A percentile compares a stretch with the other conserved stretches of the same genome.
phyloP scores from a whole-genome alignment of 2,113 vertebrate genomes.

The Neogobius melanostomus region DNA sequence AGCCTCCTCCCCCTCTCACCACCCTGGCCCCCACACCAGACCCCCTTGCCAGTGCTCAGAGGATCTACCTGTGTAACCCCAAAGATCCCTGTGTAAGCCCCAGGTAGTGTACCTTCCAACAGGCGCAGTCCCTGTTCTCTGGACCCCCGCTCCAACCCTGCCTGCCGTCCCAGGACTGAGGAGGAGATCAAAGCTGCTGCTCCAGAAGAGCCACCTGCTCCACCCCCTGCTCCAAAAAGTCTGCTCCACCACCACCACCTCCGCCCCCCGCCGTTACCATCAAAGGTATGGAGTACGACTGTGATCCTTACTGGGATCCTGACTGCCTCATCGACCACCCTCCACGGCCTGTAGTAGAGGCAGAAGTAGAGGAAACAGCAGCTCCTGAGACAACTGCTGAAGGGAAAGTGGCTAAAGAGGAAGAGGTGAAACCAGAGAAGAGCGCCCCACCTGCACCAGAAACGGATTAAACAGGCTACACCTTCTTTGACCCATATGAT shows the following conservation, averaged over 20 bases:
- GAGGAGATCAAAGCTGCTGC: slow-evolving; percentile 45
- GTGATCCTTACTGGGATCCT: slow-evolving; percentile 76
- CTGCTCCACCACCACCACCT: slow-evolving; percentile 38
- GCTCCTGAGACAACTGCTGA: slow-evolving; percentile 19
- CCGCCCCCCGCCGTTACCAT: slow-evolving; percentile 20
- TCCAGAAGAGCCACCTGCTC: slow-evolving; percentile 3
- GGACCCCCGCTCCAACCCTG: slow-evolving; percentile 68
- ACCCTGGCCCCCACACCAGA: slow-evolving; percentile 54
- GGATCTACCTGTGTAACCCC: slow-evolving; percentile 69
- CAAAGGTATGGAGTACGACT: slow-evolving; percentile 73
- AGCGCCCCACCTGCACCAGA: slow-evolving; percentile 23
- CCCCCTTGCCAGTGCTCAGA: slow-evolving; percentile 54
- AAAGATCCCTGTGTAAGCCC: slow-evolving; percentile 72
- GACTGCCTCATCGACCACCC: slow-evolving; percentile 73
- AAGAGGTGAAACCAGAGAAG: slow-evolving; percentile 27
- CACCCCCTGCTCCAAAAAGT: slow-evolving; percentile 37
- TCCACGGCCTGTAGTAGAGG: slow-evolving; percentile 39
- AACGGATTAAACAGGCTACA: background rate
- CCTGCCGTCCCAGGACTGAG: slow-evolving; percentile 54
- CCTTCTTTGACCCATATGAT: slow-evolving; percentile 64
- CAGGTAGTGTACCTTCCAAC: slow-evolving; percentile 70
- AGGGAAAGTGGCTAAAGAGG: slow-evolving; percentile 37
- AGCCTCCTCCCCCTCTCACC: slow-evolving; percentile 55
- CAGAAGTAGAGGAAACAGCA: slow-evolving; percentile 14
- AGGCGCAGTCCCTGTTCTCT: slow-evolving; percentile 65